Percentiles rank a stretch among this genome's conserved stretches.
These are phyloP conservation scores for Todiramphus saurophagus DNA, from an alignment of 2,113 vertebrate genomes.

Conservation along the genomic window DNA sequence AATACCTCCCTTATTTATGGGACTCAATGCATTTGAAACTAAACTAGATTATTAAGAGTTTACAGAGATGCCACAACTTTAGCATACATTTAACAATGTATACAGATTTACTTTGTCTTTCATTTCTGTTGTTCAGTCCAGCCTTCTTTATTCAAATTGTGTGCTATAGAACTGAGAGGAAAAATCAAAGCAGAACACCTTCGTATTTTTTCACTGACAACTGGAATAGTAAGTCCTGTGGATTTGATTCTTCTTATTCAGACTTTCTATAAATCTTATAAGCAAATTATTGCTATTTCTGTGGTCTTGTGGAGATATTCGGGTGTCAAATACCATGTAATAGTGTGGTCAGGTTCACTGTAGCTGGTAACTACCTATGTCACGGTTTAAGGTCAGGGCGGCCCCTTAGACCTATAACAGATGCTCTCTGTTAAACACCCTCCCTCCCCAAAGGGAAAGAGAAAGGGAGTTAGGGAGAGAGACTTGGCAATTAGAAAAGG, in stretches of 20 bases:
- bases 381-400: too few relatives aligned
- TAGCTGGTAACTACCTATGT: background rate
- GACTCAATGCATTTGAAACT: background rate
- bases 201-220: background rate
- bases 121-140: background rate
- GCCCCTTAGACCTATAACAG: too few relatives aligned
- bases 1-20: background rate
- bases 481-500: too few relatives aligned
- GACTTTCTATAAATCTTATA: background rate
- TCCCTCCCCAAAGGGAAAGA: too few relatives aligned
- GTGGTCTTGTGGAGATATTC: background rate
- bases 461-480: too few relatives aligned
- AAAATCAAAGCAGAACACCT: background rate
- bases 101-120: background rate
- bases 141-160: background rate
- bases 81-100: background rate
- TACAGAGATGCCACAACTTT: background rate
- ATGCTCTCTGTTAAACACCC: too few relatives aligned
- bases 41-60: background rate
- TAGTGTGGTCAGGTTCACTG: accelerated
- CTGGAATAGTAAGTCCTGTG: background rate
- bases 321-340: background rate
- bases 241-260: background rate
- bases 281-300: background rate
- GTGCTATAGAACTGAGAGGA: background rate